Percentiles rank a stretch among this genome's conserved stretches.
Evolutionary conservation across 64 coral and sea anemone genomes (phyloP).

Genomic region (Pachyseris speciosa): DNA sequence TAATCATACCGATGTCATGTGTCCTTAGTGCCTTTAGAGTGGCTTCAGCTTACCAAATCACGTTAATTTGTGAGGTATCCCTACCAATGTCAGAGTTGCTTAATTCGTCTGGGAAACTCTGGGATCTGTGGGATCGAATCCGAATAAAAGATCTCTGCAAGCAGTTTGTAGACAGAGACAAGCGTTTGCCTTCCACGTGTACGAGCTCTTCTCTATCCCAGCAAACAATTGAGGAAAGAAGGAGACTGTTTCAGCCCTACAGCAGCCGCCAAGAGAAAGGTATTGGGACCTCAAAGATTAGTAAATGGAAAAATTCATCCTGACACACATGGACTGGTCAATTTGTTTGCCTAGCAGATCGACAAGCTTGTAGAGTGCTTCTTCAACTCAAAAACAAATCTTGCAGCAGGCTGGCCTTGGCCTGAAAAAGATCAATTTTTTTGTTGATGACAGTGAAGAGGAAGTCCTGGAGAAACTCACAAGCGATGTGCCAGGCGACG

Average conservation of each 20-base stretch:
- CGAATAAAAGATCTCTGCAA: no score
- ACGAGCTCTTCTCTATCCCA: not conserved
- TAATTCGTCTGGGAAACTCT: no score
- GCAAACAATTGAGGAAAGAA: not conserved
- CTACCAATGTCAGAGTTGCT: no score
- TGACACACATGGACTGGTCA: slow-evolving; percentile 32
- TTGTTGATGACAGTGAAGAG: slow-evolving; percentile 30
- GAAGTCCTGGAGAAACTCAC: slow-evolving; percentile 35
- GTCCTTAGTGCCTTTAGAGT: no score
- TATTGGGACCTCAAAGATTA: not conserved
- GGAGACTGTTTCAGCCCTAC: not conserved
- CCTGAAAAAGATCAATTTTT: slow-evolving; percentile 47
- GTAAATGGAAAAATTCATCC: not conserved
- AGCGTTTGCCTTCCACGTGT: no score
- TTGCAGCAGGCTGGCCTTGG: slow-evolving; percentile 30
- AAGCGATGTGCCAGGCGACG: slow-evolving; percentile 14
- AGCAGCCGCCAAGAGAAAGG: not conserved
- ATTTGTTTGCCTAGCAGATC: slow-evolving; percentile 64
- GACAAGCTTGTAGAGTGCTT: slow-evolving; percentile 36
- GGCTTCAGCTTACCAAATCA: no score
- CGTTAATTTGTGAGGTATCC: no score
- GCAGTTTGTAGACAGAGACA: no score
- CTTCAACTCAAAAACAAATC: slow-evolving; percentile 36
- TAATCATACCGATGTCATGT: no score
- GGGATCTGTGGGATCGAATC: no score